Evolutionary conservation across 2,797 vertebrate species (phyloP), one percentile per base, ranked within the genome.

Genomic region (Champsocephalus esox): DNA sequence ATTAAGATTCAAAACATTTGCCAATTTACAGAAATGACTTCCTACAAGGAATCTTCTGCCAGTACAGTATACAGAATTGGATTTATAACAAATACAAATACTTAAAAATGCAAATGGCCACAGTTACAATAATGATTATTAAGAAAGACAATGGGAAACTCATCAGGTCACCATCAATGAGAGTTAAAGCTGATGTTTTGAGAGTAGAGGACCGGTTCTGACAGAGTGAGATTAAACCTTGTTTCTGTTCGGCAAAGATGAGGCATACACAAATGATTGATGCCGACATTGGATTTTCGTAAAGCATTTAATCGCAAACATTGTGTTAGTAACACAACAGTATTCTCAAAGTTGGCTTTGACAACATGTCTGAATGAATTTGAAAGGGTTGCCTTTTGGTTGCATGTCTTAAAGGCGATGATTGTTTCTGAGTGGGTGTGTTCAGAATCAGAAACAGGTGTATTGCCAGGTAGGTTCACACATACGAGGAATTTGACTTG

Each of bases 61-160:
- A 38, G 34, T 7, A 38, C 6, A 12, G 45, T 73, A 88, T 79
- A 81, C 10, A 8, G 79, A 77, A 85, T 62, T 38, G 34, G 45
- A n/a, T 21, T 66, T 80, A 68, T 3, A 62, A 57, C 24, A 19
- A 77, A 81, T 66, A 81, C 2, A 67, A 44, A 50, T 52, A 52
- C 8, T 16, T 45, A 11, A 19, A 48, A 44, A 58, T 7, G 28
- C 34, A 48, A 60, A 58, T 52, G 48, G 17, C 57, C 14, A 32
- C 43, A 16, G 52, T 41, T 7, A 34, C 4, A 1, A 28, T 56
- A 43, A 50, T 32, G 43, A 46, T 54, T 5, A 38, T n/a, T 41
- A 28, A 24, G 67, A 52, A 41, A 70, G 66, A 71, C 4, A 1
- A 34, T 66, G 64, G 64, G 67, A 73, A 80, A 60, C 41, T 59